Base-by-base conservation (phyloP, 2,797 vertebrate genomes). In the Cuniculus paca region DNA sequence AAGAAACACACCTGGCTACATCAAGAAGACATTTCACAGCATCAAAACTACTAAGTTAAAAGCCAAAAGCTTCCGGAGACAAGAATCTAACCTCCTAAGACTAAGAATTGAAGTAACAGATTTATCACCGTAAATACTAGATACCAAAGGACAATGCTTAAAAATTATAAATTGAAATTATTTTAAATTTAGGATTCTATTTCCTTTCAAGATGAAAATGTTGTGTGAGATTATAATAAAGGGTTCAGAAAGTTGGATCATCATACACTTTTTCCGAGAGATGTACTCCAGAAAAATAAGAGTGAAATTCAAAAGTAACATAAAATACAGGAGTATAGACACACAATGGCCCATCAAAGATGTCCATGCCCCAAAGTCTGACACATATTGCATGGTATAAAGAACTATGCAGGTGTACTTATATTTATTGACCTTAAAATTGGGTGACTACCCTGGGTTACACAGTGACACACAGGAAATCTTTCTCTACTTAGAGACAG, bases 131-230 rank as follows among this genome's bases (percentile, higher is more conserved):
- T 56, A 91, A 63, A 63, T 39, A n/a, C 74, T 82, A 87, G 56
- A 56, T 45, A 52, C 26, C 20, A 58, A 36, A 74, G 39, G n/a
- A 54, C 5, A 92, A 60, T 77, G 34, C 28, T 78, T 88, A 20
- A 92, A 84, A 92, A 92, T 42, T 77, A n/a, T 83, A 77, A 92
- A 17, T 16, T 36, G 13, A 68, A 65, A 77, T 88, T 88, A 61
- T 61, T 92, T 84, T 78, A 60, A 70, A 84, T n/a, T 88, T 90
- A 65, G 20, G 63, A 42, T 89, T 85, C 19, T 61, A 31, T 80
- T 85, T 60, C 31, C 20, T 93, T 26, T 80, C 31, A 63, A 85
- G 81, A 85, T 28, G 85, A 85, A 95, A 93, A 74, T 80, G 56
- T 85, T 79, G 8, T 72, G 20, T 52, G 16, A 14, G 77, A 90